These are phyloP conservation scores for Camponotus floridanus DNA, from an alignment of 1,140 invertebrate species.

Conservation along the genomic window DNA sequence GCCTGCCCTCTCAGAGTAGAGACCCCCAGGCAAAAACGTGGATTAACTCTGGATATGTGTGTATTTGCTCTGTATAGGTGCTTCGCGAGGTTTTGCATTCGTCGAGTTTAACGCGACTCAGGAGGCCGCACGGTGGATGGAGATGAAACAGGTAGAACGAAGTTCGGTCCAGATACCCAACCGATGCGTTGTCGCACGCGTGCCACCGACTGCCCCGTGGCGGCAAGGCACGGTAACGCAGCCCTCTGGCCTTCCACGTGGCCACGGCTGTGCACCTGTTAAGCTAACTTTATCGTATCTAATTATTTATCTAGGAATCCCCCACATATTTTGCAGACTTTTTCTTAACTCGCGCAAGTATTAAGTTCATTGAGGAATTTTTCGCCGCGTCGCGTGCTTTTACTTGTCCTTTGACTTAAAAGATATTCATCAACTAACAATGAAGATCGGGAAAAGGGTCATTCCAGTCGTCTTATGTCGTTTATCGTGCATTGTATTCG, in stretches of 20 bases:
- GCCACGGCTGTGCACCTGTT: conserved; percentile 84
- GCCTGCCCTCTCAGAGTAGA: conserved; percentile 86
- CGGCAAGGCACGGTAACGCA: conserved; percentile 85
- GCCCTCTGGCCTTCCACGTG: conserved; percentile 83
- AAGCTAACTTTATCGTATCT: conserved; percentile 84
- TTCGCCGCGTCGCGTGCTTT: conserved; percentile 66
- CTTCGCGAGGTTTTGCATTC: conserved; percentile 97
- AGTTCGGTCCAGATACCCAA: conserved; percentile 84
- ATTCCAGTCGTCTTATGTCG: conserved; percentile 72
- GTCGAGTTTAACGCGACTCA: conserved; percentile 96
- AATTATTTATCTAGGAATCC: conserved; percentile 83
- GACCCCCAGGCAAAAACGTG: conserved; percentile 85
- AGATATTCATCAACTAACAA: conserved; percentile 67
- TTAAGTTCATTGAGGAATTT: conserved; percentile 52
- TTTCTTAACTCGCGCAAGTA: conserved; percentile 72
- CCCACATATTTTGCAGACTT: conserved; percentile 76
- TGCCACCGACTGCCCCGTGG: conserved; percentile 85
- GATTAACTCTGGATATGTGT: conserved; percentile 87
- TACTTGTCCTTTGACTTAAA: conserved; percentile 66
- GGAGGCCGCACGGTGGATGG: conserved; percentile 97
- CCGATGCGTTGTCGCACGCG: conserved; percentile 84
- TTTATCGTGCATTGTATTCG: conserved; percentile 35
- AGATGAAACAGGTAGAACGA: conserved; percentile 94
- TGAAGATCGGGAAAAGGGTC: conserved; percentile 72
- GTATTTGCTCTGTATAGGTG: conserved; percentile 91